A percentile compares a stretch with the other conserved stretches of the same genome.
Conservation (phyloP, 1,140 invertebrate species). For the Lordiphosa collinella region DNA sequence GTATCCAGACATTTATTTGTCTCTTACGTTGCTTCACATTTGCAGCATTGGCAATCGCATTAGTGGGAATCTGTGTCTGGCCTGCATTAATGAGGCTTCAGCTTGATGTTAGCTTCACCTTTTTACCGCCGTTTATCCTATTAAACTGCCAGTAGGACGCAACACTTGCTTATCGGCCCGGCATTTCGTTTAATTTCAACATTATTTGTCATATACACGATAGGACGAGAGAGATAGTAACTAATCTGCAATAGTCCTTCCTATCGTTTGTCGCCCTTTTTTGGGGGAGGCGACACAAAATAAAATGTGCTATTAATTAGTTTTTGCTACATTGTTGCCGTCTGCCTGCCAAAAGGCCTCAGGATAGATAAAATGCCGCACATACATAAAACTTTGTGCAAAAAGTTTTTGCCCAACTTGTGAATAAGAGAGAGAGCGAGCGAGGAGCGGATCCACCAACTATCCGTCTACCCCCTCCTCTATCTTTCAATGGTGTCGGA, state of each 20-base stretch:
- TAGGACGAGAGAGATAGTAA: neutral
- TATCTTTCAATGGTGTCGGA: conserved; percentile 23
- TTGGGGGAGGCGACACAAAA: conserved; percentile 49
- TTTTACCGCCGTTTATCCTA: conserved; percentile 30
- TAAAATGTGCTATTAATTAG: conserved; percentile 76
- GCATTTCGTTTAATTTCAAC: conserved; percentile 76
- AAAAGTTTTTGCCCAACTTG: neutral
- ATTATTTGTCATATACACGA: conserved; percentile 64
- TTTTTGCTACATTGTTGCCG: conserved; percentile 53
- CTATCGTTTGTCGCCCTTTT: conserved; percentile 20
- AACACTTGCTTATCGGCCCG: conserved; percentile 56
- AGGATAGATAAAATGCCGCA: conserved; percentile 54
- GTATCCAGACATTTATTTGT: conserved; percentile 5
- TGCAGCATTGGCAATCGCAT: conserved; percentile 27
- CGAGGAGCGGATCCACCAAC: neutral
- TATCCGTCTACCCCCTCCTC: neutral
- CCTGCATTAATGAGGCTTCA: conserved; percentile 62
- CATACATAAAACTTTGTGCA: conserved; percentile 17
- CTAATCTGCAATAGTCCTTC: conserved; percentile 28
- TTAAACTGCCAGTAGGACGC: conserved; percentile 25
- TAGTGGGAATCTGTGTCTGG: conserved; percentile 16
- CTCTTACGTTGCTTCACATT: neutral
- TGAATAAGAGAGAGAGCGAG: neutral
- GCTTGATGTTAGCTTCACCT: conserved; percentile 25
- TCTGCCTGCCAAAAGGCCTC: conserved; percentile 37